Evolutionary conservation across 1,140 invertebrate species (phyloP), one percentile per base, ranked within the genome.

Genomic region (Nephila pilipes): DNA sequence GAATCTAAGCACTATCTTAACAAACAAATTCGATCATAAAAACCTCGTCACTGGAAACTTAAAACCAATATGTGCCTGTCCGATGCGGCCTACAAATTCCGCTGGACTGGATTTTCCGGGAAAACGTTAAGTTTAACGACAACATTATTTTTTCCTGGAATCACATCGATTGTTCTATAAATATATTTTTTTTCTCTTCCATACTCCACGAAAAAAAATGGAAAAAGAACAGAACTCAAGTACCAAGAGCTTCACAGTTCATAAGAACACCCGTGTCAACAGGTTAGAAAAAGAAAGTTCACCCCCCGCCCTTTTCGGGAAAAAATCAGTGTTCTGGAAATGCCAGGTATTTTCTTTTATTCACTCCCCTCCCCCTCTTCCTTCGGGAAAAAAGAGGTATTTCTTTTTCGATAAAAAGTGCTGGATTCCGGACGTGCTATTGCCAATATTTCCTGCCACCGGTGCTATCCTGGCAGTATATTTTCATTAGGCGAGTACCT

Each of bases 391-490:
- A 14, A 75, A 75, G 29, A 32, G 69, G 69, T 32, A 36, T 75
- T 75, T 75, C 29, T 75, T 75, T 16, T 36, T 75, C 69, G 69
- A 75, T 75, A 75, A 75, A 83, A 88, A 32, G 60, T 32, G 22
- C 87, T 16, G 16, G 46, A 69, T 69, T 75, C 32, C 58, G 87
- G 85, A 60, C 55, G 32, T 32, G 58, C 55, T 88, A 46, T 65
- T 75, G 60, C 87, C 22, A 75, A 88, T 88, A 88, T 69, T 75
- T 88, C 87, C 58, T 87, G 87, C 87, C 87, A 88, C 87, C 60
- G 25, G 87, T 29, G 18, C 58, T 88, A 65, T 88, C 58, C 60
- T 46, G 60, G 87, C 29, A 75, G 38, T 88, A 75, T 88, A 75
- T 88, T 88, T 88, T 88, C 87, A 88, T 88, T 88, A 88, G 14